Evolutionary conservation across 2,888 invertebrate species (phyloP).

Genomic region (Helicoverpa assulta): DNA sequence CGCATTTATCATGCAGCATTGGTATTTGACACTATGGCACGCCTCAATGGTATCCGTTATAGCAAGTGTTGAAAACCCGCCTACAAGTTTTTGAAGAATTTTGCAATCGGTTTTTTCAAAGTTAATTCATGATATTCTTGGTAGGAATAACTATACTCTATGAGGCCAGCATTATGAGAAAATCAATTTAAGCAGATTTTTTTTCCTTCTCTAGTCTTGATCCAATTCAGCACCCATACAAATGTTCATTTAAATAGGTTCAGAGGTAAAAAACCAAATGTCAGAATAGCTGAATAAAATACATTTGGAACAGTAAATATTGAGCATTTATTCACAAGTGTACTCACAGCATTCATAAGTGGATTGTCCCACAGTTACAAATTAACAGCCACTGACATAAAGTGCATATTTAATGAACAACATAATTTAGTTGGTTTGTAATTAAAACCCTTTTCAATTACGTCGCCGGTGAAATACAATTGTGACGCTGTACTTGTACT

Average conservation of each 20-base stretch:
- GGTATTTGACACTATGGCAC: not conserved
- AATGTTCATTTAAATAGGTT: too few relatives aligned
- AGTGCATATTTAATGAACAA: slow-evolving; percentile 66
- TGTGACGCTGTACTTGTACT: too few relatives aligned
- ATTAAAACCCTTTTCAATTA: slow-evolving; percentile 72
- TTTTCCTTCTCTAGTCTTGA: too few relatives aligned
- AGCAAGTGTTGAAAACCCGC: not conserved
- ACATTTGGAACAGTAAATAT: slow-evolving; percentile 32
- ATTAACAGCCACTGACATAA: slow-evolving; percentile 53
- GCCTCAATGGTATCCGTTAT: not conserved
- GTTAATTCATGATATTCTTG: not conserved
- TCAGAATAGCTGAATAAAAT: not conserved
- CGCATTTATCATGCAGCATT: not conserved
- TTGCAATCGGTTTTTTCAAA: not conserved
- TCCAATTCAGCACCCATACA: too few relatives aligned
- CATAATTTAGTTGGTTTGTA: slow-evolving; percentile 66
- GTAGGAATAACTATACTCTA: too few relatives aligned
- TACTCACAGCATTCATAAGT: slow-evolving; percentile 45
- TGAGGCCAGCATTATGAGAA: too few relatives aligned
- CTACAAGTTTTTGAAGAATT: not conserved
- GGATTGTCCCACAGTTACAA: slow-evolving; percentile 45
- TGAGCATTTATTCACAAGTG: slow-evolving; percentile 22
- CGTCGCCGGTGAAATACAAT: slow-evolving; percentile 54
- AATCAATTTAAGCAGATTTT: too few relatives aligned
- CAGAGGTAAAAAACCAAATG: too few relatives aligned